Percentiles rank a stretch among this genome's conserved stretches.
phyloP scores from a whole-genome alignment of 2,888 invertebrate genomes.

The Colletes collaris region DNA sequence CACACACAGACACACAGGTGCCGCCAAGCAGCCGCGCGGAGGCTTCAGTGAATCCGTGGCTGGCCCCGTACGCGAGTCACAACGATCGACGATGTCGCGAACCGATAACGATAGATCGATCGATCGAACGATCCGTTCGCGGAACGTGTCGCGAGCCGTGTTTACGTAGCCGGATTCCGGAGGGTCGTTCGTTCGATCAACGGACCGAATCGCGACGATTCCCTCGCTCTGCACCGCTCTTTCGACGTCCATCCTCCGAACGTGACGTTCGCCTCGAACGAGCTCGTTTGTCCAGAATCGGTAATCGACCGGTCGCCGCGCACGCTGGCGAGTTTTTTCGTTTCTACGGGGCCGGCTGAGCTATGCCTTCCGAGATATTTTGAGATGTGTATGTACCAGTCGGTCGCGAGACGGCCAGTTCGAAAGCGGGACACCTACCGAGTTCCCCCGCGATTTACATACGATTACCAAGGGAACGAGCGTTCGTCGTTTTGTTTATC shows the following conservation, averaged over 20 bases:
- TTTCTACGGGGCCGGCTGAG: neutral
- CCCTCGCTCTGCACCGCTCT: neutral
- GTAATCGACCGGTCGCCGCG: neutral
- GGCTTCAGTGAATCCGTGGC: conserved; percentile 69
- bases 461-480: neutral
- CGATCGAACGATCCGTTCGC: conserved; percentile 27
- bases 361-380: conserved; percentile 38
- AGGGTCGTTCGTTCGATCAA: conserved; percentile 7
- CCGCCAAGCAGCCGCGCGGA: conserved; percentile 50
- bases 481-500: too few species aligned
- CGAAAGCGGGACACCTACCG: conserved; percentile 28
- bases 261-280: neutral
- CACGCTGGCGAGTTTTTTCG: neutral
- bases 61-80: conserved; percentile 56
- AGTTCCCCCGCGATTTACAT: conserved; percentile 1
- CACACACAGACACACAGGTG: conserved; percentile 16
- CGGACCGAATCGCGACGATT: neutral
- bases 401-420: conserved; percentile 11
- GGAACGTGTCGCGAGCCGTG: conserved; percentile 27
- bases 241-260: neutral
- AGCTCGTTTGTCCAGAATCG: conserved; percentile 20
- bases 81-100: conserved; percentile 31
- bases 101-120: conserved; percentile 49
- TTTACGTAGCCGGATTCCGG: conserved; percentile 20
- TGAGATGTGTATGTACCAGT: conserved; percentile 29